phyloP scores from a whole-genome alignment of 2,888 invertebrate species.

The Sphaerophoria rueppellii region DNA sequence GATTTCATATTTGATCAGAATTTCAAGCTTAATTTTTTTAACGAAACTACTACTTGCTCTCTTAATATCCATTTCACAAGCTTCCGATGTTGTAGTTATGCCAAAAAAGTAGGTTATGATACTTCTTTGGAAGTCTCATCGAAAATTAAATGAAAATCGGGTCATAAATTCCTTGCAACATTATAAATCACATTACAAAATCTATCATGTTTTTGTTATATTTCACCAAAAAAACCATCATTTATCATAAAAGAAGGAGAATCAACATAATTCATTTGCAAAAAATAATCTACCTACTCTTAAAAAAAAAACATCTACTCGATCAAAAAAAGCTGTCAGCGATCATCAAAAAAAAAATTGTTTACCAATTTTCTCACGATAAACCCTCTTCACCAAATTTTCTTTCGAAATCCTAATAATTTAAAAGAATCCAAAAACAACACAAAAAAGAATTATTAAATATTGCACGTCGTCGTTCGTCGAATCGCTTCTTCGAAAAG shows the following conservation, averaged over 20 bases:
- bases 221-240: not conserved
- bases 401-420: constrained; percentile 29
- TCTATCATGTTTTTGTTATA: not conserved
- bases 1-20: too few species aligned
- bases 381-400: constrained; percentile 24
- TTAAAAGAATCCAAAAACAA: not conserved
- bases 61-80: too few species aligned
- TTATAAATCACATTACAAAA: not conserved
- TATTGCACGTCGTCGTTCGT: constrained; percentile 7
- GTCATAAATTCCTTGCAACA: too few species aligned
- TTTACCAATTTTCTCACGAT: constrained; percentile 39
- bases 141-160: too few species aligned
- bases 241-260: constrained; percentile 17
- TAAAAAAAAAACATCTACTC: constrained; percentile 13
- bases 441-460: not conserved
- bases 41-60: too few species aligned
- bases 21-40: too few species aligned
- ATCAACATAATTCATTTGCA: not conserved
- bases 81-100: too few species aligned
- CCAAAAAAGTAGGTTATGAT: too few species aligned
- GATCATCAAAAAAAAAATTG: not conserved
- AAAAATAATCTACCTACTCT: not conserved
- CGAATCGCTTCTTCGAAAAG: not conserved
- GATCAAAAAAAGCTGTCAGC: constrained; percentile 36
- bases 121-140: too few species aligned